phyloP scores from a whole-genome alignment of 2,888 invertebrate genomes.

The Drosophila fulvimacula region DNA sequence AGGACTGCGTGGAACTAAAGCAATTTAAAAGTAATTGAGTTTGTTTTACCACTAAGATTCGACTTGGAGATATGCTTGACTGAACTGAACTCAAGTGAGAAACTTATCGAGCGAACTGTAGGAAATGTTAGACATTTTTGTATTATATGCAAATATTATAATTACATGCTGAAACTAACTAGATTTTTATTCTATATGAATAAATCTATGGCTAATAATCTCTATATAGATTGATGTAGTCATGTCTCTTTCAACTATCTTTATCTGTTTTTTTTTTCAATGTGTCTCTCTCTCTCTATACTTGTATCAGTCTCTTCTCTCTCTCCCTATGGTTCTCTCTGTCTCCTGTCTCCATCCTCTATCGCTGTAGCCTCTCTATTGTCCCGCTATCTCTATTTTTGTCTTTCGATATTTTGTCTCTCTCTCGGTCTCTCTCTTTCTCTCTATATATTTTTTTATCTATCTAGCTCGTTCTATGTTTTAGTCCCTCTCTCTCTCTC shows the following conservation, averaged over 20 bases:
- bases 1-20: slow-evolving; percentile 2
- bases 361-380: not conserved
- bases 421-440: not conserved
- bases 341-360: not conserved
- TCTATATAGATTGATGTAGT: not conserved
- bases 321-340: rapidly evolving
- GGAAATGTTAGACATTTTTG: not conserved
- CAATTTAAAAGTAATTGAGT: slow-evolving; percentile 4
- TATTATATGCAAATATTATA: no score
- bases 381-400: not conserved
- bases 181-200: not conserved
- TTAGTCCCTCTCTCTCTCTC: not conserved
- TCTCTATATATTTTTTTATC: not conserved
- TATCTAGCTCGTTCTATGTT: not conserved
- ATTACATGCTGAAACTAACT: not conserved
- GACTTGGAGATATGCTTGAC: slow-evolving; percentile 1
- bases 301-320: not conserved
- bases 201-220: not conserved
- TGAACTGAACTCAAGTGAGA: not conserved
- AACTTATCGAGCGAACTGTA: not conserved
- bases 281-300: not conserved
- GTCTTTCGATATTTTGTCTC: not conserved
- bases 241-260: not conserved
- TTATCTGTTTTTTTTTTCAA: no score
- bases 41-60: not conserved